Conservation (phyloP, 2,797 vertebrate genomes). For the Premnoplex brunnescens region DNA sequence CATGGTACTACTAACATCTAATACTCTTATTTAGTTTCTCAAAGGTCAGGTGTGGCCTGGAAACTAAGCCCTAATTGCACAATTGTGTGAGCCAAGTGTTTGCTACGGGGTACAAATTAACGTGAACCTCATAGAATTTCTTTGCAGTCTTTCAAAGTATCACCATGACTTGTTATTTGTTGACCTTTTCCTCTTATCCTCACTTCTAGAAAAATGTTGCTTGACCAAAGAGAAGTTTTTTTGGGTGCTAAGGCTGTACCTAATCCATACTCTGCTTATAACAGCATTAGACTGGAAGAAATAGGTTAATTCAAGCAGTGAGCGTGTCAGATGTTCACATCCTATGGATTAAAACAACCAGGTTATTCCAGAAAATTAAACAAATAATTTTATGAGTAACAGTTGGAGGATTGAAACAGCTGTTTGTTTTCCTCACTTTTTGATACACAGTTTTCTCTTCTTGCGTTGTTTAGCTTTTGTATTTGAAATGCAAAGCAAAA, state of each 20-base stretch:
- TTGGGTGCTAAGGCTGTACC: background rate
- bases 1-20: background rate
- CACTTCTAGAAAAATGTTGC: background rate
- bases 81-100: background rate
- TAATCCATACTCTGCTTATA: background rate
- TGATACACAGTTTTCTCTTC: background rate
- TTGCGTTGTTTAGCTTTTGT: background rate
- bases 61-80: background rate
- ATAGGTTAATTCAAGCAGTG: constrained; percentile 7
- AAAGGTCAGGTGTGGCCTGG: background rate
- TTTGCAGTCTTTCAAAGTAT: background rate
- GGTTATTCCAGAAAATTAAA: constrained; percentile 31
- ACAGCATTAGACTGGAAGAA: background rate
- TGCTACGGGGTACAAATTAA: background rate
- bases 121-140: background rate
- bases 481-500: background rate
- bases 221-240: background rate
- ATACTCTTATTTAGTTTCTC: background rate
- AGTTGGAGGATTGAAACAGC: background rate
- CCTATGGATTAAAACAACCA: background rate
- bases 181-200: background rate
- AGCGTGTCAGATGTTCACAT: background rate
- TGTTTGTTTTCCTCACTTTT: background rate
- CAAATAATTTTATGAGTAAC: background rate
- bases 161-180: background rate